Evolutionary conservation across 2,113 vertebrate species (phyloP), one percentile per base, ranked within the genome.

Genomic region (Pelobates fuscus): DNA sequence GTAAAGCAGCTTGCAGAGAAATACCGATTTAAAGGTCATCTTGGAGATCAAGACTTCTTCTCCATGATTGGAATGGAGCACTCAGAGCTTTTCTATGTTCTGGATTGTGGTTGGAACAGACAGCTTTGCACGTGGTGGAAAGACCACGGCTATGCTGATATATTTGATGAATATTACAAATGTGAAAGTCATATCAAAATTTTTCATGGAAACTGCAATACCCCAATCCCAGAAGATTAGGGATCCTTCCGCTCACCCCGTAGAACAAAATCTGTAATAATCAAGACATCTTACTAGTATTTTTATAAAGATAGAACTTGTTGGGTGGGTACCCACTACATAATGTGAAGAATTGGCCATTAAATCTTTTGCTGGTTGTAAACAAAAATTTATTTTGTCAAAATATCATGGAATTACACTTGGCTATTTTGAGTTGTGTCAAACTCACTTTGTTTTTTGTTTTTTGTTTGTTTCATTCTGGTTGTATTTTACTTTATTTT

Each of bases 31-130:
- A 92, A 89, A 59, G 97, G 97, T 15, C 96, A 99, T 83, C 91
- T 99, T 0, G 97, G 97, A 1, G 97, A 99, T 84, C 97, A 99
- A 85, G 97, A 99, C 89, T 99, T 99, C 88, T 99, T 98, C 84
- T 96, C 95, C 29, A 94, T 99, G 93, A 94, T 95, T 0, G 95
- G 97, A 79, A 98, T 98, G 96, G 95, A 97, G 85, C 94, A 98
- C 57, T 95, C 94, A 0, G 89, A 91, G 67, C 91, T 99, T 21
- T 99, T 99, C 84, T 88, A 95, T 0, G 80, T 91, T 8, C 90
- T 99, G 2, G 82, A 92, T 69, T 99, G 97, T 12, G 93, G 95
- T 0, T 98, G 95, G 96, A 99, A 99, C 90, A 89, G 95, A 12
- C 97, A 99, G 88, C 91, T 99, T 2, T 99, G 97, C 86, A 94